Evolutionary conservation across 2,113 vertebrate genomes (phyloP).

Genomic region (Prionailurus bengalensis): DNA sequence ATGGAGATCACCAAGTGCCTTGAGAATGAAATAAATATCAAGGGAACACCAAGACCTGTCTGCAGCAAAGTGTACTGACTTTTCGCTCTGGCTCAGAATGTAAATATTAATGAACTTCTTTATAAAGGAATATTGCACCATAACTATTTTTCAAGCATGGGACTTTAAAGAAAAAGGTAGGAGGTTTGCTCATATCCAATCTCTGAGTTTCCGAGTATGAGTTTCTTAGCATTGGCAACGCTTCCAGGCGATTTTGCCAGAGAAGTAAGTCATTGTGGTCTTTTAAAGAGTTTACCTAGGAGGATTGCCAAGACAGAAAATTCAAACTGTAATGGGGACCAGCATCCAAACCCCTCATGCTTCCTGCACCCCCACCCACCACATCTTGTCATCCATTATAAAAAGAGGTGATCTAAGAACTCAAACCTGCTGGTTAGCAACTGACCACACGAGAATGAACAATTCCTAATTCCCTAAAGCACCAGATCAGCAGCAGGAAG

Average conservation of each 20-base stretch:
- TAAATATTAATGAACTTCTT: not conserved
- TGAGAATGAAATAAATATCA: slow-evolving; percentile 1
- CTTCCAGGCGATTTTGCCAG: slow-evolving; percentile 56
- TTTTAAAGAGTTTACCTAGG: slow-evolving; percentile 65
- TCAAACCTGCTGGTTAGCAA: not conserved
- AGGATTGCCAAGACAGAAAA: slow-evolving; percentile 54
- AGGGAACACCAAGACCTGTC: not conserved
- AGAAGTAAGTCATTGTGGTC: slow-evolving; percentile 42
- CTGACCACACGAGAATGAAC: not conserved
- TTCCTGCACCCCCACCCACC: not conserved
- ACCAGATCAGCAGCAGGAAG: not conserved
- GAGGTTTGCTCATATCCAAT: slow-evolving; percentile 19
- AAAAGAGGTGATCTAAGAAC: not conserved
- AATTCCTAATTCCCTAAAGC: not conserved
- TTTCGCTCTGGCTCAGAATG: not conserved
- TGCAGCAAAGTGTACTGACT: not conserved
- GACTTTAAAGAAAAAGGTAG: slow-evolving; percentile 43
- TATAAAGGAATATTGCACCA: not conserved
- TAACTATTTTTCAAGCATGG: not conserved
- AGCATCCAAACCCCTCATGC: not conserved
- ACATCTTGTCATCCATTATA: not conserved
- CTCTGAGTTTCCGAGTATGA: slow-evolving; percentile 14
- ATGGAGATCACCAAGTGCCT: not conserved
- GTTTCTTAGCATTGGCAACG: slow-evolving; percentile 57
- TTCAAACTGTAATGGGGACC: not conserved